A percentile compares a stretch with the other conserved stretches of the same genome.
Conservation (phyloP, 2,888 invertebrate species). For the Operophtera brumata region DNA sequence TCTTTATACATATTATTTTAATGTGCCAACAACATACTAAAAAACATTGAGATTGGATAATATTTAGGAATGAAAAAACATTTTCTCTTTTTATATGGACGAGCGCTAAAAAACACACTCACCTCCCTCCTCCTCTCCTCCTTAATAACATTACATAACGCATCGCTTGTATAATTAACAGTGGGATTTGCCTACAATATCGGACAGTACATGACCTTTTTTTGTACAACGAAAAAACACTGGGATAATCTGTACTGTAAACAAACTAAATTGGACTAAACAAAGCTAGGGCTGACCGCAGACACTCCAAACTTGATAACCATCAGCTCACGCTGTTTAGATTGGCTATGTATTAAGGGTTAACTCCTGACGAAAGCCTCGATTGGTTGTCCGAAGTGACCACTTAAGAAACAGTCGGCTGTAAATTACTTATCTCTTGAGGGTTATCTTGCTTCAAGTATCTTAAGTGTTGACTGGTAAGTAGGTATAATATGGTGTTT, state of each 20-base stretch:
- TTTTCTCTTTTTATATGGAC: too few relatives aligned
- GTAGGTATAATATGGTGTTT: too few relatives aligned
- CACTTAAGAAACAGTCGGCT: constrained; percentile 18
- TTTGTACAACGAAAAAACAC: neutral
- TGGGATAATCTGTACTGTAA: constrained; percentile 4
- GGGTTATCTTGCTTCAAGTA: neutral
- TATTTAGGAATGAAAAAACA: too few relatives aligned
- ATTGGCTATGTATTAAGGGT: constrained; percentile 27
- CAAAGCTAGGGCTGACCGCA: constrained; percentile 13
- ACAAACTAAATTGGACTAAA: constrained; percentile 7
- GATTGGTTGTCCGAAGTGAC: constrained; percentile 17
- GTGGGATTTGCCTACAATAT: too few relatives aligned
- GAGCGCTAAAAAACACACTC: too few relatives aligned
- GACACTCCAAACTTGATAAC: constrained; percentile 25
- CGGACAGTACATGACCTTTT: too few relatives aligned
- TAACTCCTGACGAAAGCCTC: constrained; percentile 7
- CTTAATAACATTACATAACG: too few relatives aligned
- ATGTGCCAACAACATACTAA: too few relatives aligned
- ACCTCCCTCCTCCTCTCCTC: too few relatives aligned
- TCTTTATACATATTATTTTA: too few relatives aligned
- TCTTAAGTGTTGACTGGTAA: neutral
- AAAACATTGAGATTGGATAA: too few relatives aligned
- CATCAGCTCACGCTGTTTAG: constrained; percentile 19
- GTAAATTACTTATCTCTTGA: constrained; percentile 16
- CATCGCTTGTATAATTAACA: too few relatives aligned